phyloP scores from a whole-genome alignment of 1,140 invertebrate genomes.

The Aphelenchoides fujianensis region DNA sequence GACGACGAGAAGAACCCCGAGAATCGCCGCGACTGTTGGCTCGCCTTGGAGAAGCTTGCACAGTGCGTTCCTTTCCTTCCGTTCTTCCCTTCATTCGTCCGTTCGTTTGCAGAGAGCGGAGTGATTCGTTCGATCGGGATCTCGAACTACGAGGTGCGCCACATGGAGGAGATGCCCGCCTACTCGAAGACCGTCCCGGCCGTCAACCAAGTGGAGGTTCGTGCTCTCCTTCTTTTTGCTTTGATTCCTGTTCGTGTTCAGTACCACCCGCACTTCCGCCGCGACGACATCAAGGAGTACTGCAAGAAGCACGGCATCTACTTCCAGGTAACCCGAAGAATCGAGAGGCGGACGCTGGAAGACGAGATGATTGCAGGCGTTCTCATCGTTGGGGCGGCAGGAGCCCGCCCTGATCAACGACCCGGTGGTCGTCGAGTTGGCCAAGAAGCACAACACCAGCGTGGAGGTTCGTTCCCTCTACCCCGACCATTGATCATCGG shows the following conservation, averaged over 20 bases:
- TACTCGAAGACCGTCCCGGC: slow-evolving; percentile 70
- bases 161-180: slow-evolving; percentile 71
- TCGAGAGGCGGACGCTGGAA: slow-evolving; percentile 15
- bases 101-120: slow-evolving; percentile 29
- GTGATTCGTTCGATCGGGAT: slow-evolving; percentile 74
- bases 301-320: slow-evolving; percentile 63
- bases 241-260: slow-evolving; percentile 34
- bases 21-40: slow-evolving; percentile 34
- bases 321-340: slow-evolving; percentile 60
- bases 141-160: slow-evolving; percentile 75
- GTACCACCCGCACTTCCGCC: slow-evolving; percentile 64
- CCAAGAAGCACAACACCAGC: slow-evolving; percentile 40
- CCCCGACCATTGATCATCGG: not conserved
- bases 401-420: slow-evolving; percentile 48
- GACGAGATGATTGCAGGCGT: no score
- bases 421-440: slow-evolving; percentile 41
- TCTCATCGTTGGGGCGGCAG: slow-evolving; percentile 63
- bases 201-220: slow-evolving; percentile 69
- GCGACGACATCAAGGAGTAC: slow-evolving; percentile 59
- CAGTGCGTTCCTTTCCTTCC: slow-evolving; percentile 20
- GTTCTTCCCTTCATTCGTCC: no score
- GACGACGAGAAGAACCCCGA: slow-evolving; percentile 40
- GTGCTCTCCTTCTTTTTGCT: no score
- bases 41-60: slow-evolving; percentile 33
- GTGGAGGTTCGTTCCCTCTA: not conserved